Base-by-base conservation (phyloP, 1,140 invertebrate species). In the Drosophila nannoptera region DNA sequence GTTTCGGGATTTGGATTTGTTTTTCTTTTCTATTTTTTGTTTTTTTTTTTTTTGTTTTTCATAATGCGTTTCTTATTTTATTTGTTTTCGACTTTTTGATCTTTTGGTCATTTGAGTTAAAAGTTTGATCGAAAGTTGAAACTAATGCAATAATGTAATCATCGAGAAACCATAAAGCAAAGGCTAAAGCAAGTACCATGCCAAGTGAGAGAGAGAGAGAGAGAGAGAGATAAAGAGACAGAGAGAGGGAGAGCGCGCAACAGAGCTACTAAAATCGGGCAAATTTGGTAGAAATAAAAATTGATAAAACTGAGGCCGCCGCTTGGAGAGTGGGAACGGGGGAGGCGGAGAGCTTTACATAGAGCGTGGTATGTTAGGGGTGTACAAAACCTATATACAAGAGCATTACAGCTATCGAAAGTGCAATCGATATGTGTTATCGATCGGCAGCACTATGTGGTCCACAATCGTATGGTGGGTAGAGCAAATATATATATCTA, bases 91-190 rank as follows among this genome's bases (percentile, higher is more conserved):
- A 22, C 22, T 22, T 22, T 22, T 22, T 22, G 22, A 22, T 22
- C 22, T 73, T 76, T 58, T 4, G 33, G 35, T 64, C 71, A 61
- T 58, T 42, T 73, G 53, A 50, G 55, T 60, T 55, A 65, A 70
- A 78, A 31, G 54, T 14, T 55, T 32, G 32, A 40, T 45, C 42
- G 48, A 42, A 48, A 48, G 60, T 68, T 36, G 32, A 29, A 62
- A 72, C 78, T 78, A 75, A 78, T 61, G 43, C 35, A 63, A 71
- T 22, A 67, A 60, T 66, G 60, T 71, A 60, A 22, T 64, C 62
- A 67, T 67, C 54, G 54, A 58, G 52, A 49, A 71, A 71, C 69
- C 55, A 67, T 22, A 71, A 66, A 67, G 62, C 68, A 65, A 65
- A 59, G 22, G 12, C 68, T 64, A 69, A 69, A 65, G 68, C 63